Conservation (phyloP, 1,140 invertebrate genomes). For the Aphelenchoides fujianensis region DNA sequence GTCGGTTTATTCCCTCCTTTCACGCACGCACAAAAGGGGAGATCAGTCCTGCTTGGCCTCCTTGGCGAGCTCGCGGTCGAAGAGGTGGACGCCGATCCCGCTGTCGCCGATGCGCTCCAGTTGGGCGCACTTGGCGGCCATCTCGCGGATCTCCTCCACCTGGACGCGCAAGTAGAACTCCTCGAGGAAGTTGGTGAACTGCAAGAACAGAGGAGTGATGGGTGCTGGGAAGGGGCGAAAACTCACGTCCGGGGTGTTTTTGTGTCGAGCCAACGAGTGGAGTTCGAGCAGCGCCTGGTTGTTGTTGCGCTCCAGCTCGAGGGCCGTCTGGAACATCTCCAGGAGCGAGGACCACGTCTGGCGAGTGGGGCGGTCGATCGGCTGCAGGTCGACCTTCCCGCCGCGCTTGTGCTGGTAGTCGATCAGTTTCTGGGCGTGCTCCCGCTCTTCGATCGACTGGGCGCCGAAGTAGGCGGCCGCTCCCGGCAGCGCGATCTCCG, state of each 20-base stretch:
- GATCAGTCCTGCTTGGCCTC: background rate
- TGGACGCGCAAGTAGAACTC: slow-evolving; percentile 12
- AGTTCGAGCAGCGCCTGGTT: slow-evolving; percentile 73
- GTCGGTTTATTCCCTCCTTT: slow-evolving; percentile 15
- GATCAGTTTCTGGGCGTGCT: slow-evolving; percentile 70
- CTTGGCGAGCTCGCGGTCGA: slow-evolving; percentile 12
- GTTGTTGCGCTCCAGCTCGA: slow-evolving; percentile 76
- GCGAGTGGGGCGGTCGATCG: slow-evolving; percentile 61
- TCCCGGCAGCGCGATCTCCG: slow-evolving; percentile 75
- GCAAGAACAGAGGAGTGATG: too few species aligned
- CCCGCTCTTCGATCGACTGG: slow-evolving; percentile 73
- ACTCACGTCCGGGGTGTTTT: slow-evolving; percentile 65
- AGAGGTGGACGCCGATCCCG: slow-evolving; percentile 8
- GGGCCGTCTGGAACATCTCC: slow-evolving; percentile 72
- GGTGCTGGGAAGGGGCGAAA: background rate
- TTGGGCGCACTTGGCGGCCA: slow-evolving; percentile 11
- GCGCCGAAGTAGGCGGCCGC: slow-evolving; percentile 73
- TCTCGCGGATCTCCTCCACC: slow-evolving; percentile 13
- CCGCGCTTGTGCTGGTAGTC: slow-evolving; percentile 79
- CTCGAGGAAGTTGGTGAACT: slow-evolving; percentile 18
- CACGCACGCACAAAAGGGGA: slow-evolving; percentile 9
- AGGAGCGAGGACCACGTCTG: slow-evolving; percentile 69
- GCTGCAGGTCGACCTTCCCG: slow-evolving; percentile 62
- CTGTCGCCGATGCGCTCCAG: slow-evolving; percentile 10
- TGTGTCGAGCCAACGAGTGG: slow-evolving; percentile 70